A percentile compares a stretch with the other conserved stretches of the same genome.
Evolutionary conservation across 2,888 invertebrate genomes (phyloP).

Genomic region (Rotaria socialis): DNA sequence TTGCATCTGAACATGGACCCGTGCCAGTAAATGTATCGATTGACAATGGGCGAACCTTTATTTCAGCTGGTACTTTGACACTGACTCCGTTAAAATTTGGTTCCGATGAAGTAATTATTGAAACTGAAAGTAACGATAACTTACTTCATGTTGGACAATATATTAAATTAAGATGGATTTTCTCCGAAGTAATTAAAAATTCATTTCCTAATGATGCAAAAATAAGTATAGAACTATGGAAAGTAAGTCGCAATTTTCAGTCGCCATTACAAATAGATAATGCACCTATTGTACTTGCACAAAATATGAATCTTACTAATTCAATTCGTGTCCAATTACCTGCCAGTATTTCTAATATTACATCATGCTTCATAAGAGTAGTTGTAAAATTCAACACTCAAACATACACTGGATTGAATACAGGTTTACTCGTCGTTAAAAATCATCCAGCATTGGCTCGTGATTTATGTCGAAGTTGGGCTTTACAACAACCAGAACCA

Average conservation of each 20-base stretch:
- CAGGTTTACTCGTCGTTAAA: no score
- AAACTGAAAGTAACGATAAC: background rate
- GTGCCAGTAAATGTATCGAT: background rate
- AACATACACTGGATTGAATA: no score
- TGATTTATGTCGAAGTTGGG: no score
- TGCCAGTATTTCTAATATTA: background rate
- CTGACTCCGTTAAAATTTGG: background rate
- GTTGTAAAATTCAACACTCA: background rate
- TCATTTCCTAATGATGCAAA: background rate
- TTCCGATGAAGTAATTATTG: background rate
- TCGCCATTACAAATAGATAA: background rate
- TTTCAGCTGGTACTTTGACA: background rate
- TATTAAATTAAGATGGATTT: background rate
- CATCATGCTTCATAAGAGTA: background rate
- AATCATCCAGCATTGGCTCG: no score
- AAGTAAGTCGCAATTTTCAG: background rate
- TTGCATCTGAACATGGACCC: background rate
- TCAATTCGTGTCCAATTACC: background rate
- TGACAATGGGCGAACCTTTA: background rate
- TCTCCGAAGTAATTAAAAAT: background rate
- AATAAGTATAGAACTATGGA: background rate
- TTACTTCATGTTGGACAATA: background rate
- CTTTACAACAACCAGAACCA: no score
- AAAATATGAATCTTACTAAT: background rate
- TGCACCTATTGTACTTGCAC: background rate